phyloP scores from a whole-genome alignment of 2,113 vertebrate genomes.

The Hippoglossus stenolepis region DNA sequence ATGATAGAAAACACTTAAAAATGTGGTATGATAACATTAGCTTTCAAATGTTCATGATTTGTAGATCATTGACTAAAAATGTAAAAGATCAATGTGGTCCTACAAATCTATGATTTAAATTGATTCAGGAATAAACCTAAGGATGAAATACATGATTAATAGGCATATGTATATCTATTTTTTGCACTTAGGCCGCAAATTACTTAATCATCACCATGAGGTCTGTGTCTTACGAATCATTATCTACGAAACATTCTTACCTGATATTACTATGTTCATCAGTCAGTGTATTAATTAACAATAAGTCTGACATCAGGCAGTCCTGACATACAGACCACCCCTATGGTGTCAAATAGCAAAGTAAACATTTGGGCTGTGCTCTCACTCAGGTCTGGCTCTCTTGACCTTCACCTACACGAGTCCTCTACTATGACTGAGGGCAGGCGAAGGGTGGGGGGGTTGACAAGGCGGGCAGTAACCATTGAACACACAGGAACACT shows the following conservation, averaged over 20 bases:
- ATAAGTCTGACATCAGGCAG: not conserved
- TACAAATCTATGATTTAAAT: conserved; percentile 13
- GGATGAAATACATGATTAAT: not conserved
- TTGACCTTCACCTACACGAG: conserved; percentile 44
- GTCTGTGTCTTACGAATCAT: not conserved
- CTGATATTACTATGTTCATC: not conserved
- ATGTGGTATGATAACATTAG: not conserved
- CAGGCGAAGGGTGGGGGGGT: not conserved
- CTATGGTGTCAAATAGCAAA: not conserved
- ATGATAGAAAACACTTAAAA: no score
- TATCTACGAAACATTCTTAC: not conserved
- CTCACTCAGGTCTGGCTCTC: not conserved
- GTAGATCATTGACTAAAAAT: not conserved
- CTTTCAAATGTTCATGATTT: not conserved
- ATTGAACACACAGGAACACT: conserved; percentile 32
- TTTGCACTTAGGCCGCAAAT: not conserved
- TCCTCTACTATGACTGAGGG: conserved; percentile 10
- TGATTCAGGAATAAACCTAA: not conserved
- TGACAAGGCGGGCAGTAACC: not conserved
- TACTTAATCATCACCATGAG: not conserved
- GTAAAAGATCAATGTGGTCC: conserved; percentile 21
- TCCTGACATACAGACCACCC: not conserved
- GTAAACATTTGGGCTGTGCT: conserved; percentile 10
- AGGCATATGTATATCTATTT: not conserved
- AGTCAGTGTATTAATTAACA: conserved; percentile 6